Base-by-base conservation (phyloP, 2,888 invertebrate species). In the Petrolisthes cinctipes region DNA sequence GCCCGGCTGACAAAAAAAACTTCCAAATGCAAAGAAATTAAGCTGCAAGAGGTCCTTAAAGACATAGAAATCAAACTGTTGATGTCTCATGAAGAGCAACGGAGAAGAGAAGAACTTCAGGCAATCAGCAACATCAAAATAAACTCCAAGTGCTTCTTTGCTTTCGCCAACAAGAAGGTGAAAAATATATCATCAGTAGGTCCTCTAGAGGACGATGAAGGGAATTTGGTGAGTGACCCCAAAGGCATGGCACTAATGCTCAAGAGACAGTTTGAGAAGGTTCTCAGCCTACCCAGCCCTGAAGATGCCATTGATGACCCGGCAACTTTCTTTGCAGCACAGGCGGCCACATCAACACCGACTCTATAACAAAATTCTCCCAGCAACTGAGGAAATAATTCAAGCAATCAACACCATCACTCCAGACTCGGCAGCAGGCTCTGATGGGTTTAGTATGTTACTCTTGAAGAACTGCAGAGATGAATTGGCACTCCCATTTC, bases 81-180 rank as follows among this genome's bases (percentile, higher is more conserved):
- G 11, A 20, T 56, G 57, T 80, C 57, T 14, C 23, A 80, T 80
- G 80, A 80, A 80, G 56, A 80, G 5, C 80, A 80, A n/a, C n/a
- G 57, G 56, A 80, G 14, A 57, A 80, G 80, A 80, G 80, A 56
- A 57, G 80, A 80, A 61, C 61, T 80, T 4, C 54, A 80, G 23
- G 80, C 80, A 57, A n/a, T 80, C 23, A 7, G 56, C 7, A 80
- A 56, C 23, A 56, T 20, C 7, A 76, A n/a, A 7, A 37, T 5
- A 6, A 80, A 53, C 20, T 57, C 80, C 54, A 80, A 80, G 51
- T n/a, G n/a, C n/a, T 80, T 80, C 80, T 80, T 80, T n/a, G 6
- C 80, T 11, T 80, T 56, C 51, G n/a, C 80, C 14, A 80, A 80
- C 56, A 61, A 80, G 23, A 54, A 54, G 61, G 5, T 23, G 5